These are phyloP conservation scores for Nymphalis io DNA, from an alignment of 1,140 invertebrate genomes.

Conservation along the genomic window DNA sequence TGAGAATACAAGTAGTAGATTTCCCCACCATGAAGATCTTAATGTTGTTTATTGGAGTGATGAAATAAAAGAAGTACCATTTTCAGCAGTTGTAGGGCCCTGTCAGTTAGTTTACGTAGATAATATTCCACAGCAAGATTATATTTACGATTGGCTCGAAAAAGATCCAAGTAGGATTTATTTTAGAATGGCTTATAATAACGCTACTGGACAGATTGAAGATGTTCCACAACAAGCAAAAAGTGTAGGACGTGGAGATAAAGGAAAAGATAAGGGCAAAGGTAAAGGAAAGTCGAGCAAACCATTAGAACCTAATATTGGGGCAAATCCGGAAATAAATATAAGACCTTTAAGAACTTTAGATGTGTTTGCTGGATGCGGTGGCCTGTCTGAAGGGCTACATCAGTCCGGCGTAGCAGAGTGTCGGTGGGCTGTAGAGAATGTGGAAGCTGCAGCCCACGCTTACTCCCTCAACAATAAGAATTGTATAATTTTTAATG, in stretches of 20 bases:
- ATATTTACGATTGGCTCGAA: constrained; percentile 83
- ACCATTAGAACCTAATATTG: constrained; percentile 49
- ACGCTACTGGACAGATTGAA: constrained; percentile 80
- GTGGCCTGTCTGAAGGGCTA: constrained; percentile 88
- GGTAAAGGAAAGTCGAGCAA: constrained; percentile 86
- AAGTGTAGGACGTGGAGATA: constrained; percentile 82
- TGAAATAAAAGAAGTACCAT: constrained; percentile 83
- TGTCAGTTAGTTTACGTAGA: constrained; percentile 68
- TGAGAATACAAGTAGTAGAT: constrained; percentile 86
- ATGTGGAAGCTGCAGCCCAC: constrained; percentile 88
- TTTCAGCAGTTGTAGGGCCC: constrained; percentile 67
- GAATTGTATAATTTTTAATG: constrained; percentile 87
- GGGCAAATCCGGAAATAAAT: constrained; percentile 59
- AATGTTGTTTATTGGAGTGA: constrained; percentile 90
- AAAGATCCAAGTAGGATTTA: constrained; percentile 88
- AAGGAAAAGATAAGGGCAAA: constrained; percentile 85
- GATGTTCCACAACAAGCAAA: constrained; percentile 84
- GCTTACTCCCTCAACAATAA: constrained; percentile 91
- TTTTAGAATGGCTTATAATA: constrained; percentile 87
- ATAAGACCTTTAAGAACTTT: constrained; percentile 83
- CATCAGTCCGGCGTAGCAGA: constrained; percentile 87
- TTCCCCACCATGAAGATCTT: constrained; percentile 84
- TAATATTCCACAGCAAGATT: constrained; percentile 68
- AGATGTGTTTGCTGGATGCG: constrained; percentile 95
- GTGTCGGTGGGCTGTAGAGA: constrained; percentile 91